Percentiles rank a stretch among this genome's conserved stretches.
Conservation (phyloP, 2,888 invertebrate species). For the Galerucella calmariensis region DNA sequence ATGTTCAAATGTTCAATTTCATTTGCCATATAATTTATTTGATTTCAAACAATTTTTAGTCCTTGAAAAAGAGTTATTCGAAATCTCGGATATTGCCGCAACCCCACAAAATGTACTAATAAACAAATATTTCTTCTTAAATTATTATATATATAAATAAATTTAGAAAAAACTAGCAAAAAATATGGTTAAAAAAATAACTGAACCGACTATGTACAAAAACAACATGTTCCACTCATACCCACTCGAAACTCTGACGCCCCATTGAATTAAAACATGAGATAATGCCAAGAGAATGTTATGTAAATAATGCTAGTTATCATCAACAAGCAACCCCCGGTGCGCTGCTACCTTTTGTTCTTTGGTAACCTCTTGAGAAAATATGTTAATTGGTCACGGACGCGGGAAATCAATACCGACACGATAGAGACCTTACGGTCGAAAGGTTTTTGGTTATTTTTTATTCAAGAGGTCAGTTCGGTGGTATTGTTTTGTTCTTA, state of each 20-base stretch:
- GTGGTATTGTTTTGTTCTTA: not conserved
- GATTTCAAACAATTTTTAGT: no score
- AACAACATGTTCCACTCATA: constrained; percentile 53
- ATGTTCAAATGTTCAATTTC: no score
- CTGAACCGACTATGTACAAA: constrained; percentile 41
- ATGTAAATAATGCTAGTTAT: constrained; percentile 46
- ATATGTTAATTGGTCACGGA: constrained; percentile 24
- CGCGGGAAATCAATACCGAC: constrained; percentile 4
- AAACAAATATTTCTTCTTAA: no score
- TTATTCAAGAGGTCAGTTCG: not conserved
- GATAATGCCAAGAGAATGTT: constrained; percentile 45
- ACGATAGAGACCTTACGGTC: not conserved
- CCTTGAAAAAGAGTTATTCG: no score
- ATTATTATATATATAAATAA: no score
- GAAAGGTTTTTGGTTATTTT: not conserved
- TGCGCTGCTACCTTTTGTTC: constrained; percentile 26
- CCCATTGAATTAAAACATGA: constrained; percentile 44
- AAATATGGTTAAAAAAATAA: no score
- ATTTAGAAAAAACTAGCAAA: no score
- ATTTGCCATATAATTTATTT: no score
- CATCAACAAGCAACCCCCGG: constrained; percentile 41
- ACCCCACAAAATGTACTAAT: no score
- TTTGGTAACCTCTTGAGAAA: constrained; percentile 26
- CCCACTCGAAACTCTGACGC: constrained; percentile 43
- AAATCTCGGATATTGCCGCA: no score